Evolutionary conservation across 1,140 invertebrate genomes (phyloP), one percentile per base, ranked within the genome.

Genomic region (Cotesia glomerata): DNA sequence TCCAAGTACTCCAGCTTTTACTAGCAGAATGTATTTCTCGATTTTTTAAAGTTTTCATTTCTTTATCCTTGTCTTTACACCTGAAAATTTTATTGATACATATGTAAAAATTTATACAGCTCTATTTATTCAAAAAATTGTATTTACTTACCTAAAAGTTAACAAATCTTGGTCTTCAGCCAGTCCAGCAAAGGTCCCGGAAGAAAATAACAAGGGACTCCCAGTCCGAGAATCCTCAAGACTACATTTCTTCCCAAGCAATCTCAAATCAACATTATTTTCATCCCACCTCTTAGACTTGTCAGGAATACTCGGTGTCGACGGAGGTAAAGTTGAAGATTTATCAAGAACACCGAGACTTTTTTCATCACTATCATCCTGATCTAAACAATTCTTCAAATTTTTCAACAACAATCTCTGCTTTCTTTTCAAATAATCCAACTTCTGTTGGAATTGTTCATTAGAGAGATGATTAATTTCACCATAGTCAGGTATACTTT

Each of bases 401-500:
- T 89, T 83, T 36, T 89, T 86, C 45, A 90, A 80, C 75, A 91
- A 88, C 14, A 88, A 79, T 71, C 88, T 88, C 76, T 92, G 91
- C 76, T 90, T 91, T 69, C 91, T 88, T 70, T 90, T 90, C n/a
- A 93, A 80, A 64, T 86, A 87, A 79, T 91, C 89, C 26, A 93
- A 78, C 36, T 90, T 90, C 16, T 88, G 89, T 80, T 90, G 90
- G 82, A 93, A 93, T 71, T 93, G 91, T 73, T 89, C 89, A 69
- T 90, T 90, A 0, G 91, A 89, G 59, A 93, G 83, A 85, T 93
- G 91, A 80, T 91, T 88, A 11, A 93, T 85, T 54, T 93, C 91
- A 51, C 88, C 88, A 74, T 93, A 93, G 77, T 92, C 91, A 4
- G 92, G 92, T 77, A 93, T 92, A 68, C 91, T 92, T 36, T 89